These are phyloP conservation scores for Blastomussa wellsi DNA, from an alignment of 92 coral and sea anemone genomes.

Conservation along the genomic window DNA sequence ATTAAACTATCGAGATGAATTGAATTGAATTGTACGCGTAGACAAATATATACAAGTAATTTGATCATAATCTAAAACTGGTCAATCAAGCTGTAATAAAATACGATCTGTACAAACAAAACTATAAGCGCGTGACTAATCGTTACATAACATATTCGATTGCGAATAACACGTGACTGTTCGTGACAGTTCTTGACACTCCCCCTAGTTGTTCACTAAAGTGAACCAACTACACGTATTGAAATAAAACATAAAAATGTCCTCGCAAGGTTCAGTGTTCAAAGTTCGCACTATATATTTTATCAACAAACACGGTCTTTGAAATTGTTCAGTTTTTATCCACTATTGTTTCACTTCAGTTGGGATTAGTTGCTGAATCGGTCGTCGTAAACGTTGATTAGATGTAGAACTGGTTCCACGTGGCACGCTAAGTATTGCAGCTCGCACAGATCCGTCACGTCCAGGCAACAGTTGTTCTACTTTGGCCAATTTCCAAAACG, in stretches of 20 bases:
- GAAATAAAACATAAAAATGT: not conserved
- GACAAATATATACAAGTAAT: not conserved
- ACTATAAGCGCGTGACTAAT: too few species aligned
- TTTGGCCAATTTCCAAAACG: constrained; percentile 47
- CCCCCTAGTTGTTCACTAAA: constrained; percentile 16
- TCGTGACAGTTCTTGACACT: constrained; percentile 37
- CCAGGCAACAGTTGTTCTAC: constrained; percentile 52
- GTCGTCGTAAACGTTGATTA: constrained; percentile 49
- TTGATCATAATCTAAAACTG: not conserved
- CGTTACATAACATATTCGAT: too few species aligned
- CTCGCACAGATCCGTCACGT: constrained; percentile 44
- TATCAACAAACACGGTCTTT: not conserved
- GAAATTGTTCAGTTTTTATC: constrained; percentile 7
- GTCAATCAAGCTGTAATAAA: too few species aligned
- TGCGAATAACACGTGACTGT: too few species aligned
- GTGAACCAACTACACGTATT: constrained; percentile 25
- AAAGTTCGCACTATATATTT: constrained; percentile 8
- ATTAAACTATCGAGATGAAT: not conserved
- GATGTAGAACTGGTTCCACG: constrained; percentile 36
- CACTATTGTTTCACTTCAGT: constrained; percentile 32
- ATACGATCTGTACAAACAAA: too few species aligned
- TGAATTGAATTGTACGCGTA: not conserved
- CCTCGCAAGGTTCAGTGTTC: constrained; percentile 22
- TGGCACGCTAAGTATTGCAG: constrained; percentile 44
- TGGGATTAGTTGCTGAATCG: constrained; percentile 46